Percentiles rank a stretch among this genome's conserved stretches.
These are phyloP conservation scores for Cataglyphis rosenhaueri DNA, from an alignment of 2,888 invertebrate genomes.

Conservation along the genomic window DNA sequence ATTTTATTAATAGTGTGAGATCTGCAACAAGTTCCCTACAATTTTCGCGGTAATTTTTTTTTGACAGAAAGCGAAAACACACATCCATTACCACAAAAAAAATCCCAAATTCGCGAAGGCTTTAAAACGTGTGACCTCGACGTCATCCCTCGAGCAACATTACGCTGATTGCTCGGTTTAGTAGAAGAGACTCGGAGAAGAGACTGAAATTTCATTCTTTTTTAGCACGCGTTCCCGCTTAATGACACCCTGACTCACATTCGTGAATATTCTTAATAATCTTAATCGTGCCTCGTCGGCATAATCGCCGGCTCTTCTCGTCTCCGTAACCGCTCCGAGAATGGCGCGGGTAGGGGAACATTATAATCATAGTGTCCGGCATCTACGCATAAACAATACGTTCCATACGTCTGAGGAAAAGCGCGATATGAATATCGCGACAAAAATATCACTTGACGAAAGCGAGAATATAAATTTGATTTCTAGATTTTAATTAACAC, in stretches of 20 bases:
- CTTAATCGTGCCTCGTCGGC: constrained; percentile 73
- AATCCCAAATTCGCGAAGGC: constrained; percentile 44
- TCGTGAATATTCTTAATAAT: constrained; percentile 76
- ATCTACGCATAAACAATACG: constrained; percentile 26
- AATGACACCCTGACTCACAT: constrained; percentile 69
- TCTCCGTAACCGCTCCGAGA: constrained; percentile 19
- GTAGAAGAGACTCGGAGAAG: background rate
- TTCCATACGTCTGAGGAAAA: background rate
- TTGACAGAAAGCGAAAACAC: constrained; percentile 19
- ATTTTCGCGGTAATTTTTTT: background rate
- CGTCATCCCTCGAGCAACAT: constrained; percentile 69
- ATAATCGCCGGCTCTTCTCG: constrained; percentile 59
- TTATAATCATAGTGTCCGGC: constrained; percentile 32
- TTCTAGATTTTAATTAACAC: constrained; percentile 6
- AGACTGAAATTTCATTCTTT: constrained; percentile 66
- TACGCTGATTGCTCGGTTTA: constrained; percentile 64
- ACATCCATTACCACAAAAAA: constrained; percentile 8
- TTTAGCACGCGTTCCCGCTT: constrained; percentile 52
- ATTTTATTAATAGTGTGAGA: background rate
- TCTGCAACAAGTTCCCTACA: background rate
- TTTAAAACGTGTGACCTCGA: constrained; percentile 69
- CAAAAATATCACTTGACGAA: constrained; percentile 8
- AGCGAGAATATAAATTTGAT: background rate
- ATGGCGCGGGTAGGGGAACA: background rate
- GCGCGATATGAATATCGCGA: background rate